phyloP scores from a whole-genome alignment of 92 coral and sea anemone species.

The Siderastrea radians region DNA sequence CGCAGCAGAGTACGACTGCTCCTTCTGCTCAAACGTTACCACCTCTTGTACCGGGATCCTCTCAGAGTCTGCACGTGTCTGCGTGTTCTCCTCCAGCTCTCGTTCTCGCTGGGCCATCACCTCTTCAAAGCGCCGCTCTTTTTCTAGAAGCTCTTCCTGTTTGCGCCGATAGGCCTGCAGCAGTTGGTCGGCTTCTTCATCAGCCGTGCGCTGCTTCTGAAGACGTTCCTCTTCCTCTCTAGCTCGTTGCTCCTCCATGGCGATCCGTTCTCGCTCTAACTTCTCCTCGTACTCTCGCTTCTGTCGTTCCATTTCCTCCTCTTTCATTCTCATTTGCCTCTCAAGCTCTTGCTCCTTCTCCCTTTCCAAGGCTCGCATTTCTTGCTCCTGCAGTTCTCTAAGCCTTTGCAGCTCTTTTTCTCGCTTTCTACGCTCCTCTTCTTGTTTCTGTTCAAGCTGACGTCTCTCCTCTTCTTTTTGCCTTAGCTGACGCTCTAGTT shows the following conservation, averaged over 20 bases:
- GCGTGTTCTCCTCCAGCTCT: conserved; percentile 84
- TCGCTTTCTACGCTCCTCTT: conserved; percentile 73
- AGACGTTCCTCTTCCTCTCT: conserved; percentile 77
- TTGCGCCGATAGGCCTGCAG: conserved; percentile 93
- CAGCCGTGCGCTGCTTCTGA: conserved; percentile 71
- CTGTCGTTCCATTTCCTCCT: conserved; percentile 84
- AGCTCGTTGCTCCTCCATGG: conserved; percentile 72
- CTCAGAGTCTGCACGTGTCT: conserved; percentile 48
- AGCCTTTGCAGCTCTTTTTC: conserved; percentile 69
- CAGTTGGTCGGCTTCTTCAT: conserved; percentile 91
- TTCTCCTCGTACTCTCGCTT: conserved; percentile 75
- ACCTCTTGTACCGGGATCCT: conserved; percentile 48
- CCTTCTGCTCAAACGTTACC: conserved; percentile 24
- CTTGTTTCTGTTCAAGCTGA: conserved; percentile 66
- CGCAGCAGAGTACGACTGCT: conserved; percentile 10
- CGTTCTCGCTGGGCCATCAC: conserved; percentile 88
- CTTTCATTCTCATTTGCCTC: conserved; percentile 82
- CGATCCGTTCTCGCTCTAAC: conserved; percentile 72
- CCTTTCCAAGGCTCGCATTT: conserved; percentile 59
- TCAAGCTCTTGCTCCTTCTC: conserved; percentile 84
- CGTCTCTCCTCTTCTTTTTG: conserved; percentile 79
- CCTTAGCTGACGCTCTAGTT: conserved; percentile 79
- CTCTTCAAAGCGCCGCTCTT: conserved; percentile 92
- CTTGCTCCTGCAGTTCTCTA: conserved; percentile 50
- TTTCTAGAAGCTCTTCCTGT: conserved; percentile 92